A percentile compares a stretch with the other conserved stretches of the same genome.
Evolutionary conservation across 2,797 vertebrate species (phyloP).

Genomic region (Esox lucius): DNA sequence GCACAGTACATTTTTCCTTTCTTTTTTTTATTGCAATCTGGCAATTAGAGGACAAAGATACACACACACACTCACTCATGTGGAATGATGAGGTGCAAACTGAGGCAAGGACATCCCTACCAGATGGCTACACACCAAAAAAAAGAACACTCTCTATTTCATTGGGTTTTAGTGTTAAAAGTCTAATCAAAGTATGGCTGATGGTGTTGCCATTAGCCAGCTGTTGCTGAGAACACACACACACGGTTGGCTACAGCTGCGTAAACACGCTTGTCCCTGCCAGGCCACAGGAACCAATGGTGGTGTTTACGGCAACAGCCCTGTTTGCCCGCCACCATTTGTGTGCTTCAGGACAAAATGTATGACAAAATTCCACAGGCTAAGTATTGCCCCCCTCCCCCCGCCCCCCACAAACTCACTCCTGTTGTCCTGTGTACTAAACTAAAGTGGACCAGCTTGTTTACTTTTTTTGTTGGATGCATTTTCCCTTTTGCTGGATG

Average conservation of each 20-base stretch:
- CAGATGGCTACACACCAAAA: background rate
- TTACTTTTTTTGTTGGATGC: background rate
- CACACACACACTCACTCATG: no score
- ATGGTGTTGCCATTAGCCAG: background rate
- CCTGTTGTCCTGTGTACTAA: background rate
- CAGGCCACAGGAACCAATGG: background rate
- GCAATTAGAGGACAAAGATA: no score
- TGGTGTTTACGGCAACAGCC: background rate
- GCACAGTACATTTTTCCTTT: no score
- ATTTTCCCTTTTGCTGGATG: background rate
- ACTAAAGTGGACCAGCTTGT: constrained; percentile 5
- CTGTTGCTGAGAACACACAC: background rate
- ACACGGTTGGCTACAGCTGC: background rate
- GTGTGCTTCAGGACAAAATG: background rate
- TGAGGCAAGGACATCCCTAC: background rate
- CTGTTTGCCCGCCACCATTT: background rate
- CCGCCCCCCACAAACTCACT: background rate
- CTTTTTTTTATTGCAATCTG: no score
- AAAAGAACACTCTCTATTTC: background rate
- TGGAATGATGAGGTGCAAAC: background rate
- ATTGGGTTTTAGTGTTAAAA: background rate
- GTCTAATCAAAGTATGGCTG: background rate
- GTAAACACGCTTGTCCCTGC: background rate
- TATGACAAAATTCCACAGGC: constrained; percentile 6
- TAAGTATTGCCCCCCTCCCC: no score